Evolutionary conservation across 2,797 vertebrate genomes (phyloP).

Genomic region (Apogon talboti): DNA sequence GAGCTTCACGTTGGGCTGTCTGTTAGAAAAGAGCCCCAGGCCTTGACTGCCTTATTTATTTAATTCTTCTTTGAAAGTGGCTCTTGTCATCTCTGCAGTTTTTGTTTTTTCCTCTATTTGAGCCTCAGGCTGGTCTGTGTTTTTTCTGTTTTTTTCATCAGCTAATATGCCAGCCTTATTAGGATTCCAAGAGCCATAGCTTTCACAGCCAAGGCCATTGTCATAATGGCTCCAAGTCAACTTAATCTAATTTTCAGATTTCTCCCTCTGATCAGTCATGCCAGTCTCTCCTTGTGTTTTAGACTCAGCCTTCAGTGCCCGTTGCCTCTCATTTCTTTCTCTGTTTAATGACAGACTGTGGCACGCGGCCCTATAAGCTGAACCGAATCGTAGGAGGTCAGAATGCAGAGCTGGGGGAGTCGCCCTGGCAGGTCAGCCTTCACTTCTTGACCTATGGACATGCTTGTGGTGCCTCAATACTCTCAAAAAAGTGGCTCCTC

Average conservation of each 20-base stretch:
- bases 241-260: slow-evolving; percentile 33
- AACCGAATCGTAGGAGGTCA: slow-evolving; percentile 87
- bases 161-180: slow-evolving; percentile 58
- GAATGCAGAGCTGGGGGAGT: slow-evolving; percentile 85
- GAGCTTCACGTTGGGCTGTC: slow-evolving; percentile 46
- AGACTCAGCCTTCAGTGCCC: background rate
- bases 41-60: slow-evolving; percentile 71
- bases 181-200: slow-evolving; percentile 47
- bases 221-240: slow-evolving; percentile 51
- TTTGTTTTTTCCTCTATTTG: slow-evolving; percentile 55
- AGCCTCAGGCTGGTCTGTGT: slow-evolving; percentile 60
- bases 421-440: slow-evolving; percentile 89
- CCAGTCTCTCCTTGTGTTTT: slow-evolving; percentile 30
- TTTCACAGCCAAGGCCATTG: slow-evolving; percentile 33
- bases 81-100: slow-evolving; percentile 69
- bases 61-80: slow-evolving; percentile 72
- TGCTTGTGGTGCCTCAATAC: slow-evolving; percentile 84
- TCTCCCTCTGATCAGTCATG: slow-evolving; percentile 17
- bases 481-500: slow-evolving; percentile 82
- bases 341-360: slow-evolving; percentile 75
- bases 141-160: slow-evolving; percentile 53
- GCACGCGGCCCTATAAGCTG: slow-evolving; percentile 84
- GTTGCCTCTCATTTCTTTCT: slow-evolving; percentile 16
- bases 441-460: slow-evolving; percentile 71
- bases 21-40: slow-evolving; percentile 63